These are phyloP conservation scores for Porites rus DNA, from an alignment of 92 coral and sea anemone species.

Conservation along the genomic window DNA sequence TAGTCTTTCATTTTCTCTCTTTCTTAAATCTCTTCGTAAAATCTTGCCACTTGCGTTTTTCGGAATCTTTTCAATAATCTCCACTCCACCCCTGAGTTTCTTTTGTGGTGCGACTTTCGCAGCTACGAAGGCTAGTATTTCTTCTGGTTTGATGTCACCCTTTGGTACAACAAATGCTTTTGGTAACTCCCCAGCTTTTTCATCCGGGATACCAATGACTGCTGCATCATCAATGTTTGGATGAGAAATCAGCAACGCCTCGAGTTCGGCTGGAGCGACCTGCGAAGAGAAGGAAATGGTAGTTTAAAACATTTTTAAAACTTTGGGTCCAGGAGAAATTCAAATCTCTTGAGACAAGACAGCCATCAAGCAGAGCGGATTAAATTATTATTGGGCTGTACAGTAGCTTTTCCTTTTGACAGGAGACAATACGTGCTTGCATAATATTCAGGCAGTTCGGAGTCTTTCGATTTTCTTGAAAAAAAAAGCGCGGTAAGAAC, in stretches of 20 bases:
- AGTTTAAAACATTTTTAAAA: no score
- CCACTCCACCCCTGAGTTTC: conserved; percentile 83
- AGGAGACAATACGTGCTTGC: no score
- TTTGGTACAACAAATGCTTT: conserved; percentile 76
- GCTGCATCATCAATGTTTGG: conserved; percentile 78
- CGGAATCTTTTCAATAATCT: conserved; percentile 82
- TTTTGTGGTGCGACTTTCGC: conserved; percentile 72
- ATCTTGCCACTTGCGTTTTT: conserved; percentile 78
- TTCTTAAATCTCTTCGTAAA: conserved; percentile 67
- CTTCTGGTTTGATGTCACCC: conserved; percentile 61
- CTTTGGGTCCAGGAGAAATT: no score
- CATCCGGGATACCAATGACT: conserved; percentile 82
- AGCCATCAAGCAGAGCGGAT: no score
- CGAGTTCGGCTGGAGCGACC: conserved; percentile 92
- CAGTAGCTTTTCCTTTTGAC: no score
- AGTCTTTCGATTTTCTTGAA: no score
- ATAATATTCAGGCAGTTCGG: no score
- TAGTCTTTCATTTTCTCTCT: conserved; percentile 41
- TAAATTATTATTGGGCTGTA: no score
- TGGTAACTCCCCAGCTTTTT: conserved; percentile 78
- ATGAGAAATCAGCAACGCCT: conserved; percentile 68
- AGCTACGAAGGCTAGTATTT: conserved; percentile 60
- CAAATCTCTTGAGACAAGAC: no score
- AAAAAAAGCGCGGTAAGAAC: no score
- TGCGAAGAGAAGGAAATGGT: conserved; percentile 2